phyloP scores from a whole-genome alignment of 23 tunicate genomes.

The Trididemnum clinides region DNA sequence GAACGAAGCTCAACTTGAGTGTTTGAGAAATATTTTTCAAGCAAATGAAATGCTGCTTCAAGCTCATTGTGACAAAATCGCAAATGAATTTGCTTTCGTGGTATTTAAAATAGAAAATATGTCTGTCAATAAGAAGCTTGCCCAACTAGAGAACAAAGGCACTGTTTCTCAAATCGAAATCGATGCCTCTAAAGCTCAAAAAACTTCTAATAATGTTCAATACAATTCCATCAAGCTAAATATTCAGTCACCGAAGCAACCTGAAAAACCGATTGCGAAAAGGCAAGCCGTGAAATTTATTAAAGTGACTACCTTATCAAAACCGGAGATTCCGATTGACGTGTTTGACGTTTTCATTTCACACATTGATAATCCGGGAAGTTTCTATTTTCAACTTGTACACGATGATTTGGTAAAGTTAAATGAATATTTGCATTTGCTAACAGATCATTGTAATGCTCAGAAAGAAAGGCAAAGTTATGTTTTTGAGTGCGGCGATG shows the following conservation, averaged over 20 bases:
- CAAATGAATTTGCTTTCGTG: background rate
- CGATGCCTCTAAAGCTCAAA: background rate
- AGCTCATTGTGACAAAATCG: background rate
- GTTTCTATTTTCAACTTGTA: constrained; percentile 19
- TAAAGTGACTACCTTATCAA: background rate
- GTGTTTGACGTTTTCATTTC: background rate
- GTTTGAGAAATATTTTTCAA: background rate
- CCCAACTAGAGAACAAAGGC: background rate
- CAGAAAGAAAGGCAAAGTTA: background rate
- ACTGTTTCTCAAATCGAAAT: background rate
- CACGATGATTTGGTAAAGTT: background rate
- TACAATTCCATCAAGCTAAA: background rate
- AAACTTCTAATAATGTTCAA: background rate
- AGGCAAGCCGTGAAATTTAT: background rate
- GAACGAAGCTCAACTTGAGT: background rate
- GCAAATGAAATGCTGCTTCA: background rate
- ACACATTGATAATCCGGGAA: background rate
- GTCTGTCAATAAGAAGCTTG: background rate
- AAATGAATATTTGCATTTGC: background rate
- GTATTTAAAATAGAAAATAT: background rate
- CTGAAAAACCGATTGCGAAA: background rate
- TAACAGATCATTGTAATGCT: background rate
- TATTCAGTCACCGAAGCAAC: background rate
- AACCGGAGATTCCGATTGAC: background rate
- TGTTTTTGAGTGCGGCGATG: background rate